These are phyloP conservation scores for Labia minor DNA, from an alignment of 2,888 invertebrate species.

Conservation along the genomic window DNA sequence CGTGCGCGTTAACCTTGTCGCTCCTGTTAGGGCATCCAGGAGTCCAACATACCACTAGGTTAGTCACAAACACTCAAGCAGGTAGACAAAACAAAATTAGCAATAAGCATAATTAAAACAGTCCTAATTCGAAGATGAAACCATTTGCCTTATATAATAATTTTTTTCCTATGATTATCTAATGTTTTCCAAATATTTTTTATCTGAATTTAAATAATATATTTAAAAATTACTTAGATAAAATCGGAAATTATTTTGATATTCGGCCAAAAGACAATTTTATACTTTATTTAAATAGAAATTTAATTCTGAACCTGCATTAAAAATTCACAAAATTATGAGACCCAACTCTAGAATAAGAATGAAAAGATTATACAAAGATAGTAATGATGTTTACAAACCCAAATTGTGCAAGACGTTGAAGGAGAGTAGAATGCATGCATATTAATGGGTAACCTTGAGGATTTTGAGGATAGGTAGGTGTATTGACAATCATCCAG, in stretches of 20 bases:
- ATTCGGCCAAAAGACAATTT: no score
- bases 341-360: neutral
- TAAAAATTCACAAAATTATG: no score
- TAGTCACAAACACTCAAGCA: constrained; percentile 15
- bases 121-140: no score
- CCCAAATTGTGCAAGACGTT: neutral
- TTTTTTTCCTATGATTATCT: no score
- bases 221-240: no score
- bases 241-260: no score
- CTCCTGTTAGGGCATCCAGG: constrained; percentile 39
- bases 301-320: no score
- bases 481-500: constrained; percentile 4
- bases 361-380: neutral
- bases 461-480: neutral
- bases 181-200: no score
- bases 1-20: constrained; percentile 60
- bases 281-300: no score
- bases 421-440: constrained; percentile 7
- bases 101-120: no score
- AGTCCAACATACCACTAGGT: constrained; percentile 28
- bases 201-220: no score
- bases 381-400: neutral
- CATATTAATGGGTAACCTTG: neutral
- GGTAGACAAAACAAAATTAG: neutral
- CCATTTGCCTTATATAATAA: no score